Evolutionary conservation across 1,140 invertebrate species (phyloP), one percentile per base, ranked within the genome.

Genomic region (Conus betulinus): DNA sequence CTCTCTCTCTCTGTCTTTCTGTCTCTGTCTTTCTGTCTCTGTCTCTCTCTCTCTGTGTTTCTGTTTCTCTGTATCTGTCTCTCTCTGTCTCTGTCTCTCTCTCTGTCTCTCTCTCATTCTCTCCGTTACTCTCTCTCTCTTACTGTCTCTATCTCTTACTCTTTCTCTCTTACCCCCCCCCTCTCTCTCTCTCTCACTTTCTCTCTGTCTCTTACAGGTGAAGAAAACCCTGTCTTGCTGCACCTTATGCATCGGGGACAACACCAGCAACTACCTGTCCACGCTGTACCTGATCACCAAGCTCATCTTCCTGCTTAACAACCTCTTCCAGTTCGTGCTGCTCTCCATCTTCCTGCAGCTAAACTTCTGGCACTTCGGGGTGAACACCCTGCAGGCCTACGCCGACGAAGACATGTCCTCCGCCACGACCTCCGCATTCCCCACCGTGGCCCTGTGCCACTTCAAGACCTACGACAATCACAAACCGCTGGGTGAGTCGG

Each of bases 381-480:
- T 78, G 25, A 13, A 78, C 25, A 39, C 27, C 5, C 76, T 78
- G 76, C n/a, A 39, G 76, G 39, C n/a, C 7, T 78, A 78, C 76
- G 27, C 76, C 5, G 76, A 78, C 25, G 25, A 78, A 1, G 67
- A 74, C 76, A 78, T 78, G 76, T 0, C 0, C 5, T 4, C 7
- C 25, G 76, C 76, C 11, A 78, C 76, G 8, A 78, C 76, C 39
- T 6, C 10, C 11, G 39, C 76, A 1, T 96, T 96, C 91, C 96
- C 96, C 17, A 91, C 95, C 27, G 95, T 96, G 2, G 96, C 96
- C 1, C 93, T 96, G 87, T 96, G 96, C 91, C 95, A 96, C 90
- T 96, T 96, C 91, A 93, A 95, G 86, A 95, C 95, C 23, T 85
- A 85, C 92, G 96, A 81, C 94, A 95, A 25, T 90, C 96, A 23